phyloP scores from a whole-genome alignment of 2,888 invertebrate species.

The Drosophila helvetica region DNA sequence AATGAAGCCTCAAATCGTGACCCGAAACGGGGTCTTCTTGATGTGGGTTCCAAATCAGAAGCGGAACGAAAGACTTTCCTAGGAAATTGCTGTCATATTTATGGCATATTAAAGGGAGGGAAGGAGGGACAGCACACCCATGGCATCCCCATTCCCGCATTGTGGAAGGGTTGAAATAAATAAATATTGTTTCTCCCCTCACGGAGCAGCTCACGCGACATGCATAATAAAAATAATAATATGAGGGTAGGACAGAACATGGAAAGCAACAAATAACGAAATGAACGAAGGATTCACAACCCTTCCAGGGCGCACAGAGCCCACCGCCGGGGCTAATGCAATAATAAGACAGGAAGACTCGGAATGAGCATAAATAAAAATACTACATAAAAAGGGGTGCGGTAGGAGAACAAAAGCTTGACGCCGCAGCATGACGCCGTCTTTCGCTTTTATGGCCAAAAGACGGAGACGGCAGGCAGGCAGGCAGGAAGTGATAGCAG shows the following conservation, averaged over 20 bases:
- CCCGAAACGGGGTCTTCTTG: slow-evolving; percentile 20
- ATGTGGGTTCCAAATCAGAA: slow-evolving; percentile 21
- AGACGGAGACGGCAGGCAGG: too few species aligned
- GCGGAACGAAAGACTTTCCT: slow-evolving; percentile 12
- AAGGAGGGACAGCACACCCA: neutral
- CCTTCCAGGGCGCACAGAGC: neutral
- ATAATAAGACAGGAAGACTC: slow-evolving; percentile 38
- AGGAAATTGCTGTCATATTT: slow-evolving; percentile 40
- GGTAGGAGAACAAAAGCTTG: slow-evolving; percentile 43
- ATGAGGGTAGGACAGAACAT: slow-evolving; percentile 18
- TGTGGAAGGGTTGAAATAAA: slow-evolving; percentile 41
- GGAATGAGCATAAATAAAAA: slow-evolving; percentile 45
- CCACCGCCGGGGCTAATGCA: slow-evolving; percentile 36
- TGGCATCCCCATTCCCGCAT: neutral
- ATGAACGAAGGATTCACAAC: slow-evolving; percentile 13
- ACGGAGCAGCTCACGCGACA: slow-evolving; percentile 52
- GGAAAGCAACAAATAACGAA: slow-evolving; percentile 38
- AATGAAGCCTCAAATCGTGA: slow-evolving; percentile 3
- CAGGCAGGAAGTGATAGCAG: slow-evolving; percentile 3
- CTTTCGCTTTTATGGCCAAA: slow-evolving; percentile 53
- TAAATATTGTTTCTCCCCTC: slow-evolving; percentile 53
- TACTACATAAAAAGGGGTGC: slow-evolving; percentile 19
- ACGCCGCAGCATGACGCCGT: slow-evolving; percentile 62
- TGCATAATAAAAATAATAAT: slow-evolving; percentile 62
- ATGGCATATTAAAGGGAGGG: slow-evolving; percentile 34